phyloP scores from a whole-genome alignment of 2,113 vertebrate genomes.

The Thermophis baileyi region DNA sequence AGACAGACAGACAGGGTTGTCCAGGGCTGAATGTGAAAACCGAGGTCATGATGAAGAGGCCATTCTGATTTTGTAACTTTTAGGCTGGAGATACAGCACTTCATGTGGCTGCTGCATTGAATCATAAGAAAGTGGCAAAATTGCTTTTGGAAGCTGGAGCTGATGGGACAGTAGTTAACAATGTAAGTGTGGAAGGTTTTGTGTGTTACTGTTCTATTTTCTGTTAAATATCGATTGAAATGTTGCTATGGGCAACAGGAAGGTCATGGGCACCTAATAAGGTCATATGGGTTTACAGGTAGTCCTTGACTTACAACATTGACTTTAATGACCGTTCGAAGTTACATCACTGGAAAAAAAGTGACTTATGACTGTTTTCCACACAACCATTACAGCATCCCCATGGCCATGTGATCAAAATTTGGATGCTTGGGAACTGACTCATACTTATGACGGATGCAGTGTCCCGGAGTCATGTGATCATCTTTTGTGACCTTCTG shows the following conservation, averaged over 20 bases:
- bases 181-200: conserved; percentile 71
- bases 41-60: background rate
- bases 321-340: background rate
- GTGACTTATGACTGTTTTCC: background rate
- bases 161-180: conserved; percentile 81
- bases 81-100: conserved; percentile 91
- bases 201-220: background rate
- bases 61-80: conserved; percentile 54
- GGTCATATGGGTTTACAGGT: background rate
- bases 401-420: background rate
- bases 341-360: background rate
- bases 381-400: background rate
- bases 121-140: conserved; percentile 92
- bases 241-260: background rate
- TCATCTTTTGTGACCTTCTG: background rate
- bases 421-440: background rate
- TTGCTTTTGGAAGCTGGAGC: conserved; percentile 91
- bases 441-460: background rate
- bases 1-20: too few relatives aligned
- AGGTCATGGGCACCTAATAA: background rate
- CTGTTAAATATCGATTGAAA: background rate
- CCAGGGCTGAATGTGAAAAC: background rate
- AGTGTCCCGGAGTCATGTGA: background rate
- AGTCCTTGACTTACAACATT: background rate
- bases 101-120: conserved; percentile 88